Percentiles rank a stretch among this genome's conserved stretches.
Evolutionary conservation across 2,797 vertebrate species (phyloP).

Genomic region (Carcharodon carcharias): DNA sequence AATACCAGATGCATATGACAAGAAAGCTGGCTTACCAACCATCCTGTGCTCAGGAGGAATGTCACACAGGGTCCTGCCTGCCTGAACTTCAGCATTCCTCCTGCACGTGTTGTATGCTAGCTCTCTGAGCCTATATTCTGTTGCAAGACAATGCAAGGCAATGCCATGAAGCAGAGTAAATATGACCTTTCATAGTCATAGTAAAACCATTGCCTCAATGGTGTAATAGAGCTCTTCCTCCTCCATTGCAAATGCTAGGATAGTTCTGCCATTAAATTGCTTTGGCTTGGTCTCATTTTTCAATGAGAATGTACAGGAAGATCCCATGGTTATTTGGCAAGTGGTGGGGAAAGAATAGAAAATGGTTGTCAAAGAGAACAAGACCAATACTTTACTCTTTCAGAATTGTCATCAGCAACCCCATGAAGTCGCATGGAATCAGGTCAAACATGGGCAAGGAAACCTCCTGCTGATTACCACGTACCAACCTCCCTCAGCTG

Average conservation of each 20-base stretch:
- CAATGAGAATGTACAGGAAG: background rate
- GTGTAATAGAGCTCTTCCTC: background rate
- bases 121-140: background rate
- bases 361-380: background rate
- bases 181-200: background rate
- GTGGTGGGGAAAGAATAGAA: background rate
- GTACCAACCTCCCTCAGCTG: too few relatives aligned
- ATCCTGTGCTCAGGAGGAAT: background rate
- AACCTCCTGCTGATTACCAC: too few relatives aligned
- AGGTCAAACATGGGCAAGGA: too few relatives aligned
- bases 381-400: background rate
- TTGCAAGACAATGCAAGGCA: background rate
- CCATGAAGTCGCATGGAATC: too few relatives aligned
- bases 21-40: background rate
- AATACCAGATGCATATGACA: background rate
- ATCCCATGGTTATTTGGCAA: background rate
- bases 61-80: background rate
- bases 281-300: background rate
- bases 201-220: background rate
- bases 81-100: background rate
- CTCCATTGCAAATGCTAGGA: background rate
- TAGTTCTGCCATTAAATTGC: background rate
- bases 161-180: background rate
- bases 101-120: background rate
- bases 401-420: background rate